These are phyloP conservation scores for Octomys mimax DNA, from an alignment of 2,797 vertebrate species.

Conservation along the genomic window DNA sequence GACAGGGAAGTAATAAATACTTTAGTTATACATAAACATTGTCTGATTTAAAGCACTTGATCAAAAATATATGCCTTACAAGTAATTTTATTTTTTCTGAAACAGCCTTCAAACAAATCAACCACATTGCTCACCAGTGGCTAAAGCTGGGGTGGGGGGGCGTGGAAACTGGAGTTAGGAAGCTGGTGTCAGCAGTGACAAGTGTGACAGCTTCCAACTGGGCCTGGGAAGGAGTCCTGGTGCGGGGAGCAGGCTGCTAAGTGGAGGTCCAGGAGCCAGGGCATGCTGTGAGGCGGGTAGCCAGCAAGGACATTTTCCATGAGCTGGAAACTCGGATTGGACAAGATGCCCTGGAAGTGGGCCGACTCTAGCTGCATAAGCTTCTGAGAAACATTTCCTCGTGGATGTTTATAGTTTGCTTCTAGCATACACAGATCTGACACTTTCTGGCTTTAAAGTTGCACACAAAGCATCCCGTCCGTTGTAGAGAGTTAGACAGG, in stretches of 20 bases:
- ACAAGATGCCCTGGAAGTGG: neutral
- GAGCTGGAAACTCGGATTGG: constrained; percentile 26
- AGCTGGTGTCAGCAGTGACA: neutral
- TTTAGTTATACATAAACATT: constrained; percentile 21
- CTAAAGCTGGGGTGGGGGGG: neutral
- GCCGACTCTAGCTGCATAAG: neutral
- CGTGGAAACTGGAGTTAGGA: neutral
- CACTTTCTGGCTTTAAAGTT: constrained; percentile 6
- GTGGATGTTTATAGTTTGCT: constrained; percentile 17
- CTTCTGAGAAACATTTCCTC: constrained; percentile 62
- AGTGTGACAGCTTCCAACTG: neutral
- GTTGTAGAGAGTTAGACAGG: neutral
- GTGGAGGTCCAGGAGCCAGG: neutral
- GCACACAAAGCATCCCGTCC: neutral
- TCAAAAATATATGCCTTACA: constrained; percentile 42
- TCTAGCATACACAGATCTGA: constrained; percentile 20
- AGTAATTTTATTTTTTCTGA: constrained; percentile 51
- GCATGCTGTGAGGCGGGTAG: neutral
- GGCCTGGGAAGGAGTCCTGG: neutral
- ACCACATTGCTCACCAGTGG: neutral
- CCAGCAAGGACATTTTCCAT: neutral
- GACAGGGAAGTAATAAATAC: neutral
- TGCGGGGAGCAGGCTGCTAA: neutral
- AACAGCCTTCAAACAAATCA: neutral
- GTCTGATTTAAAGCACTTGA: constrained; percentile 49